Base-by-base conservation (phyloP, 2,797 vertebrate genomes). In the Helostoma temminkii region DNA sequence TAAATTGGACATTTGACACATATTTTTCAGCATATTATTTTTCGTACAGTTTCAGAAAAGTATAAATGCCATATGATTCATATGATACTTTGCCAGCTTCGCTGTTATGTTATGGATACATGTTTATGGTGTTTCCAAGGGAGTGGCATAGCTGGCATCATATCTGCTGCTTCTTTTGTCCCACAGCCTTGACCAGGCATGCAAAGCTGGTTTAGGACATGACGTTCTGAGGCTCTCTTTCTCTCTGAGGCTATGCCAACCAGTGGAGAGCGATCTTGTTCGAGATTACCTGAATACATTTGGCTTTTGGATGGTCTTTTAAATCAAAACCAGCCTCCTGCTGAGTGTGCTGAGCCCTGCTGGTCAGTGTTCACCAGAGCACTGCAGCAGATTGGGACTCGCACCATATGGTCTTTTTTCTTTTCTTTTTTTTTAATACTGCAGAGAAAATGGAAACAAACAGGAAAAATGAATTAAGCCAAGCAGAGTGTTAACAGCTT, bases 371-470 rank as follows among this genome's bases (percentile, higher is more conserved):
- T 78, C 71, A 56, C 59, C 9, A 4, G 55, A 36, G 62, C 54
- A 57, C 53, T 25, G 78, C 66, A 56, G 74, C 76, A 55, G 80
- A 62, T 26, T 61, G 62, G 43, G 58, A 24, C 66, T 48, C 16
- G 4, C 45, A 63, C 87, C 88, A 83, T 87, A 83, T 85, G 84
- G 74, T 76, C 84, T 62, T 63, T 61, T n/a, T n/a, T n/a, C n/a
- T n/a, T n/a, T n/a, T n/a, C n/a, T n/a, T n/a, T n/a, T n/a, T n/a
- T 80, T 74, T 60, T 67, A 57, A 78, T n/a, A 2, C 66, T 24
- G 68, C 63, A 63, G 79, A 58, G 39, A 65, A 25, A 58, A 61
- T 21, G 60, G 39, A n/a, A 26, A 26, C 32, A 39, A 19, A 22
- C 46, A 42, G 15, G 14, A 8, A 1, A 18, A 22, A 26, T 0